These are phyloP conservation scores for Periparus ater DNA, from an alignment of 2,797 vertebrate genomes.

Conservation along the genomic window DNA sequence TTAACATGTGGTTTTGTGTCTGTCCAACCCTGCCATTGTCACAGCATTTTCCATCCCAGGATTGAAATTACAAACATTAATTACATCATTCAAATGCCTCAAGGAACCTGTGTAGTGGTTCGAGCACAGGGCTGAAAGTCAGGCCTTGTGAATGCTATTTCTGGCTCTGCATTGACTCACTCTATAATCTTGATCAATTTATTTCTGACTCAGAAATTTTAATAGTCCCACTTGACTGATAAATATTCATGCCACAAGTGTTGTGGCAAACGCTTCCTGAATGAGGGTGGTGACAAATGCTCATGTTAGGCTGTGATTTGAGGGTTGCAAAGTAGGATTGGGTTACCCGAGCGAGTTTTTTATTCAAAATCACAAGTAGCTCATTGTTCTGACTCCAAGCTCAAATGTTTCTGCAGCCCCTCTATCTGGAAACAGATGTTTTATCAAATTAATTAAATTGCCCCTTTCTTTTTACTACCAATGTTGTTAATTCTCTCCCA, in stretches of 20 bases:
- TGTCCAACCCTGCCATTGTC: slow-evolving; percentile 6
- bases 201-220: slow-evolving; percentile 58
- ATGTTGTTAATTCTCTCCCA: background rate
- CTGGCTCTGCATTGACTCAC: slow-evolving; percentile 45
- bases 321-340: background rate
- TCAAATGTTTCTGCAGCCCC: background rate
- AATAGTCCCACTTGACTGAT: slow-evolving; percentile 55
- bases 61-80: background rate
- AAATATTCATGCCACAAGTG: slow-evolving; percentile 46
- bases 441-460: background rate
- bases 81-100: background rate
- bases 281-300: slow-evolving; percentile 20
- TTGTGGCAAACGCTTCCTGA: slow-evolving; percentile 26
- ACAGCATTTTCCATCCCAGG: background rate
- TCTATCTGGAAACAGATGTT: background rate
- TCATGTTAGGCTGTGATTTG: background rate
- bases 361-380: background rate
- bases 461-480: background rate
- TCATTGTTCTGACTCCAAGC: background rate
- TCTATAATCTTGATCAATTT: slow-evolving; percentile 60
- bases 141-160: slow-evolving; percentile 59
- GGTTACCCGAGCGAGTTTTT: background rate
- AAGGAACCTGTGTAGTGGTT: slow-evolving; percentile 11
- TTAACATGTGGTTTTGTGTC: background rate
- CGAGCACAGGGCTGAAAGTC: slow-evolving; percentile 9